Base-by-base conservation (phyloP, 2,797 vertebrate species). In the Sebastes trivittatus region DNA sequence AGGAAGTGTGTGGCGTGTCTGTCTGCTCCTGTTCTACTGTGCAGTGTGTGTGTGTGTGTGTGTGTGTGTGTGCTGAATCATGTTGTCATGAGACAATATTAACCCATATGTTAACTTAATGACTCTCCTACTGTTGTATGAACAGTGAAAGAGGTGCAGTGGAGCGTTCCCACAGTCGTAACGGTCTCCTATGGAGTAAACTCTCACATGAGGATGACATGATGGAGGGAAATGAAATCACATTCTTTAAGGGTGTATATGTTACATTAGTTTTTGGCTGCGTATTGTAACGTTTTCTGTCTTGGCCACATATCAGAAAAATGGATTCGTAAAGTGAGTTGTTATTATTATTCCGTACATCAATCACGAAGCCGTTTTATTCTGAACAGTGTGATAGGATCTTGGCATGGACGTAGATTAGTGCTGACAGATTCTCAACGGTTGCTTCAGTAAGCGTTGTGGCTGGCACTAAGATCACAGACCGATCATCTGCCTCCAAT, bases 1-100 rank as follows among this genome's bases (percentile, higher is more conserved):
- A 95, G 94, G 95, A 96, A 95, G 90, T 91, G 88, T 93, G 91
- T 83, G 84, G 78, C 79, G 85, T 89, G 88, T 89, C 76, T 90
- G 89, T 84, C 91, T 90, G 90, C 92, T 93, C 83, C 92, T 93
- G 93, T 85, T 89, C 23, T 81, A 58, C 73, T 84, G 62, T 82
- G 74, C 70, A 72, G 32, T 65, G 46, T 20, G 18, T 71, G 59
- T 61, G 38, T 70, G 16, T 20, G 18, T 71, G 66, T 16, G 49
- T 61, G 52, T 65, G 20, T 16, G 14, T 64, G 63, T 20, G 36
- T 74, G 70, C 46, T 77, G 66, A 80, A 83, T 75, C 76, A 65
- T 75, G 55, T 62, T 82, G 77, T 85, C 75, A 76, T 74, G 55
- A 70, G 54, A 84, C 67, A 78, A 84, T 83, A 85, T 85, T 81